Percentiles rank a stretch among this genome's conserved stretches.
These are phyloP conservation scores for Ooceraea biroi DNA, from an alignment of 1,140 invertebrate species.

Conservation along the genomic window DNA sequence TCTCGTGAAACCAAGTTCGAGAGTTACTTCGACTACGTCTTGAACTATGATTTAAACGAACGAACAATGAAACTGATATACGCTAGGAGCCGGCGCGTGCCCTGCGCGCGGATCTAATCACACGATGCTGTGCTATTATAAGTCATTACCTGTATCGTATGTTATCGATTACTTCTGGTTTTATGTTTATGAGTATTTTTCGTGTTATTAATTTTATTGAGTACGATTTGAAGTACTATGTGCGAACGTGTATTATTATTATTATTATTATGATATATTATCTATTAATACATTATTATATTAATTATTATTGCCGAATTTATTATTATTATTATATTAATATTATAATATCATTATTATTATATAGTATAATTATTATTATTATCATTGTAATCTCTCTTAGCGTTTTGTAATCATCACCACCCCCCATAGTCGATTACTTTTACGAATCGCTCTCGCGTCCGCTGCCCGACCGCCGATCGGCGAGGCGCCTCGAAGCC, in stretches of 20 bases:
- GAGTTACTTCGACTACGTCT: not conserved
- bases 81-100: conserved; percentile 58
- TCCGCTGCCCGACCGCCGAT: conserved; percentile 74
- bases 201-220: conserved; percentile 86
- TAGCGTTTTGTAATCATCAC: conserved; percentile 76
- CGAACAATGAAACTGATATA: conserved; percentile 46
- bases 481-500: conserved; percentile 64
- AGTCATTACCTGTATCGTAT: conserved; percentile 84
- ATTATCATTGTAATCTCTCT: conserved; percentile 79
- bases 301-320: conserved; percentile 73
- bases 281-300: conserved; percentile 70
- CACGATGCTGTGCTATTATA: conserved; percentile 86
- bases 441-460: conserved; percentile 81
- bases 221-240: conserved; percentile 81
- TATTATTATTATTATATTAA: conserved; percentile 75
- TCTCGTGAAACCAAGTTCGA: not conserved
- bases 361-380: conserved; percentile 71
- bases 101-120: conserved; percentile 77
- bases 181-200: conserved; percentile 85
- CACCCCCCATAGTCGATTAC: conserved; percentile 77
- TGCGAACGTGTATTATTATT: conserved; percentile 75
- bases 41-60: not conserved
- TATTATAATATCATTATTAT: conserved; percentile 71
- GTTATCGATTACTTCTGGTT: conserved; percentile 85
- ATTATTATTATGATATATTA: conserved; percentile 72